Evolutionary conservation across 2,797 vertebrate genomes (phyloP), one percentile per base, ranked within the genome.

Genomic region (Emydoidea blandingii): DNA sequence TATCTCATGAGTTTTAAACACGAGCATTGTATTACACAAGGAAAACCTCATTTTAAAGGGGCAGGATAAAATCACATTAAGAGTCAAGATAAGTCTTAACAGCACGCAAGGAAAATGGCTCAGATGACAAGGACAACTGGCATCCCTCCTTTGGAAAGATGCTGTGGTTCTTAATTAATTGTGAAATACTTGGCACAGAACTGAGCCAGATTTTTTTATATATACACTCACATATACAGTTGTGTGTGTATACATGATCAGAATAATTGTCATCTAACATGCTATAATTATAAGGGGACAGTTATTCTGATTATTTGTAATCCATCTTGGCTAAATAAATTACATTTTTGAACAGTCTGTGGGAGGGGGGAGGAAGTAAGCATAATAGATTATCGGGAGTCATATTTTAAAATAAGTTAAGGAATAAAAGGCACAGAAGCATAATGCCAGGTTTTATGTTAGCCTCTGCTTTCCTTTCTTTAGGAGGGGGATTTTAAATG

Each of bases 391-490:
- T 79, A 57, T 52, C 68, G 57, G 65, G 52, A 87, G 65, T 86
- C 78, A 12, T 90, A 85, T 88, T 95, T 89, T 37, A 87, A 97
- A 94, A 93, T 83, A 90, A 94, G 92, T 94, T 86, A 83, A 88
- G 83, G 86, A 94, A 85, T 93, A 87, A 92, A 94, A 96, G 72
- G 49, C 94, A 86, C 44, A 4, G 84, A 95, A 92, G 88, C 82
- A 86, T 91, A 95, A 89, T 92, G 95, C 91, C 82, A 81, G 52
- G 85, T 93, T 96, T 89, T 52, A 44, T 87, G 85, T 94, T 84
- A 89, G 62, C 85, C 91, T 95, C 87, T 90, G 91, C 93, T 92
- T 96, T 88, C 86, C 82, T 89, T 93, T 94, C 93, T 96, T 95
- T 90, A 53, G 87, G 50, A 92, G 41, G 79, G 52, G 93, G 41